Evolutionary conservation across 2,113 vertebrate genomes (phyloP).

Genomic region (Cyrtonyx montezumae): DNA sequence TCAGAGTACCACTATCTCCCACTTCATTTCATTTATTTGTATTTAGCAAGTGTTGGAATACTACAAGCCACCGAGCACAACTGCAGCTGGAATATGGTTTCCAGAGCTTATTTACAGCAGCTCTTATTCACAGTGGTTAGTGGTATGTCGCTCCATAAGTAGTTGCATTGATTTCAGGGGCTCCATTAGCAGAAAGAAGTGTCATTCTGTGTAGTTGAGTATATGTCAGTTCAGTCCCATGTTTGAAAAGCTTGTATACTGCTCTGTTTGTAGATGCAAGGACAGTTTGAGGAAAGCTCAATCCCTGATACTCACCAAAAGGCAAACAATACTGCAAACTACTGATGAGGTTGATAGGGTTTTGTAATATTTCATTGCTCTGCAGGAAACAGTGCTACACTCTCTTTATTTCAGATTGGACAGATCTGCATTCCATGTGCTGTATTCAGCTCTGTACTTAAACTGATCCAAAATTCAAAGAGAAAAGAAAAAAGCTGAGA

Average conservation of each 20-base stretch:
- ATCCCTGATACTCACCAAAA: neutral
- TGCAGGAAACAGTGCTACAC: neutral
- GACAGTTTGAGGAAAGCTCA: neutral
- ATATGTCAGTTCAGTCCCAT: neutral
- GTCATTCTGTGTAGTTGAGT: neutral
- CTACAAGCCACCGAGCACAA: neutral
- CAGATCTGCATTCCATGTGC: neutral
- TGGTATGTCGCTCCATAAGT: neutral
- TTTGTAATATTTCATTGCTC: neutral
- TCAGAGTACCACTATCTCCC: neutral
- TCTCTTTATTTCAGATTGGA: neutral
- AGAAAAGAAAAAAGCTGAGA: slow-evolving; percentile 42
- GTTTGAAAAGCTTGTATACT: neutral
- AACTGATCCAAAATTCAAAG: neutral
- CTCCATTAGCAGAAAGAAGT: neutral
- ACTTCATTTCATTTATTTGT: slow-evolving; percentile 57
- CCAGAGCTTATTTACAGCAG: slow-evolving; percentile 43
- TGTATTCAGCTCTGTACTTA: slow-evolving; percentile 7
- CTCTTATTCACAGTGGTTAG: neutral
- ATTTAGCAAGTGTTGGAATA: slow-evolving; percentile 26
- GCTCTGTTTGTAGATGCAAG: neutral
- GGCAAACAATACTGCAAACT: neutral
- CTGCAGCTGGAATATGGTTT: slow-evolving; percentile 14
- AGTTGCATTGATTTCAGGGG: slow-evolving; percentile 33
- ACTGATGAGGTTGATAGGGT: neutral